Base-by-base conservation (phyloP, 64 coral and sea anemone genomes). In the Astreopora myriophthalma region DNA sequence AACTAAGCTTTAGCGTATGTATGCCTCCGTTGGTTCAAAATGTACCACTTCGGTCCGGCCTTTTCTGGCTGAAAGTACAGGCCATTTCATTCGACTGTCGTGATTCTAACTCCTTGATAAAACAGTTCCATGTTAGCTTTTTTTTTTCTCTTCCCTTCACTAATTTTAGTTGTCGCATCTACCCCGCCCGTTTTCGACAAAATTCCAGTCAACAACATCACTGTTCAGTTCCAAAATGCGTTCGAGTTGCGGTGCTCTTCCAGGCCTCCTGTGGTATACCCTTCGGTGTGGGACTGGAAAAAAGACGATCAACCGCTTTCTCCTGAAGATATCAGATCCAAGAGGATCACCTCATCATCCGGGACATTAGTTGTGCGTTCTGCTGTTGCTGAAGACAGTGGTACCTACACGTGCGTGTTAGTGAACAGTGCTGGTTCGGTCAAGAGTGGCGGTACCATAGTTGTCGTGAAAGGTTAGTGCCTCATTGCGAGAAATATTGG, bases 341-440 rank as follows among this genome's bases (percentile, higher is more conserved):
- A 68, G 31, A 29, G 95, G 79, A 93, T 93, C 76, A 83, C 80
- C 6, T 84, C 86, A 29, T 55, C 52, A 23, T 14, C 16, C 22
- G 91, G 95, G 11, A 79, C 80, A 20, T 88, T 96, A 24, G 46
- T 93, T 16, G 84, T 96, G 72, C 63, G 62, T 20, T 73, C 69
- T 42, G 79, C 76, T 8, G 69, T 13, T 27, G 68, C 61, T 37
- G 70, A 60, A 48, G 95, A 96, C n/a, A 92, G 76, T 32, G 95
- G 95, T 3, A 93, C 86, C 31, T 96, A 96, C 73, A 36, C 91
- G 0, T 96, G 95, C n/a, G 48, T 28, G 1, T 64, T 96, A 55
- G 70, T 73, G 3, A 96, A 93, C 79, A 93, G 86, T 67, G 79
- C 48, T 8, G 95, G 87, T 4, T 72, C 91, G 6, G 36, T 76